Percentiles rank a stretch among this genome's conserved stretches.
Evolutionary conservation across 2,888 invertebrate species (phyloP).

Genomic region (Cephus rjabovi): DNA sequence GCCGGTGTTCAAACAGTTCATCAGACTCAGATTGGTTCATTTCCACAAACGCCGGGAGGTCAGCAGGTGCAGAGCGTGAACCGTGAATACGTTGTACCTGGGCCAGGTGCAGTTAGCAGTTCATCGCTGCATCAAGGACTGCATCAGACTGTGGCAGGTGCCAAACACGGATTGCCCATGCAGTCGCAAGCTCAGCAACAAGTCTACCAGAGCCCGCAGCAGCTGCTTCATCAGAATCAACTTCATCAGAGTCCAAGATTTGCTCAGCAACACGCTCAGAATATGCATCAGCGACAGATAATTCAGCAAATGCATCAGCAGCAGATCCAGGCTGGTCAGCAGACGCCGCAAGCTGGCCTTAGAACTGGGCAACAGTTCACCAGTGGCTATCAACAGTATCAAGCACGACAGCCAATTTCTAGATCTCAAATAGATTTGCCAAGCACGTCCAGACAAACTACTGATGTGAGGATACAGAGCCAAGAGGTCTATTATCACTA

Average conservation of each 20-base stretch:
- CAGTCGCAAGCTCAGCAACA: conserved; percentile 37
- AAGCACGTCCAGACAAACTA: conserved; percentile 55
- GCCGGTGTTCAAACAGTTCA: conserved; percentile 61
- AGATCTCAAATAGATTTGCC: conserved; percentile 61
- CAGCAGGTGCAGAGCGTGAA: conserved; percentile 49
- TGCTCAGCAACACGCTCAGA: conserved; percentile 60
- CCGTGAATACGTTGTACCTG: conserved; percentile 54
- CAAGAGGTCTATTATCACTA: conserved; percentile 62
- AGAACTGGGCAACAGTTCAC: conserved; percentile 60
- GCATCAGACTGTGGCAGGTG: conserved; percentile 36
- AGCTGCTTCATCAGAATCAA: conserved; percentile 55
- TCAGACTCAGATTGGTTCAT: conserved; percentile 58
- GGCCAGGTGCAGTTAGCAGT: conserved; percentile 40
- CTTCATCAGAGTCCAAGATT: conserved; percentile 58
- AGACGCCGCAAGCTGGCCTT: conserved; percentile 64
- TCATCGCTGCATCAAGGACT: conserved; percentile 52
- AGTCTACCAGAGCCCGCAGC: conserved; percentile 46
- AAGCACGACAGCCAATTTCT: conserved; percentile 55
- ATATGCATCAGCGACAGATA: conserved; percentile 60
- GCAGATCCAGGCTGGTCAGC: conserved; percentile 54
- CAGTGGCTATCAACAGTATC: conserved; percentile 57
- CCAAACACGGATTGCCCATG: conserved; percentile 53
- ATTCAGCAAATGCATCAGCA: conserved; percentile 66
- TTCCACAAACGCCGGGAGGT: conserved; percentile 44
- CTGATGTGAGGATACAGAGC: conserved; percentile 49